phyloP scores from a whole-genome alignment of 2,113 vertebrate genomes.

The Neolamprologus devosi region DNA sequence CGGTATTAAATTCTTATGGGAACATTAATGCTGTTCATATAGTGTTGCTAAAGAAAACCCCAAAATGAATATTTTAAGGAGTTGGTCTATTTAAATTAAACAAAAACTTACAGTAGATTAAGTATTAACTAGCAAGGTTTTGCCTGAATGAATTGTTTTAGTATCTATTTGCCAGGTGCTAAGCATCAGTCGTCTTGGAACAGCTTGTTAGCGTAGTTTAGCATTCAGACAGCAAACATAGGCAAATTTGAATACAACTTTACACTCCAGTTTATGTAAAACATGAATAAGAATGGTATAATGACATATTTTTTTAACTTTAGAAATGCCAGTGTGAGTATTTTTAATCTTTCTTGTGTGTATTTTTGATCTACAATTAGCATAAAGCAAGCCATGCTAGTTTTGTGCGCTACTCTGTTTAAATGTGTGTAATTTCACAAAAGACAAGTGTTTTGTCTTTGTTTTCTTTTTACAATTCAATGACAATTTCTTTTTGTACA shows the following conservation, averaged over 20 bases:
- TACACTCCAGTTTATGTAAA: background rate
- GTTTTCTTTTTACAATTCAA: background rate
- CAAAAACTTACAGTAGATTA: background rate
- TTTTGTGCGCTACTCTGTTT: background rate
- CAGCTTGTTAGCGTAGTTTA: background rate
- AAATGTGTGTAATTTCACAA: background rate
- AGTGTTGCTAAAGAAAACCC: background rate
- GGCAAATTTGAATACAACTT: background rate
- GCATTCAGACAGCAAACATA: background rate
- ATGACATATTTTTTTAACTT: background rate
- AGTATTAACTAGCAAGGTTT: background rate
- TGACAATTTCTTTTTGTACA: background rate
- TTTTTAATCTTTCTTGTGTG: background rate
- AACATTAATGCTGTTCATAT: background rate
- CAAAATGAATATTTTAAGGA: background rate
- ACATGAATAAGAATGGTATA: background rate
- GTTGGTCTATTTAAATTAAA: background rate
- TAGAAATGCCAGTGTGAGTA: background rate
- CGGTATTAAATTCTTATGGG: background rate
- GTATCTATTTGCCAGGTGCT: background rate
- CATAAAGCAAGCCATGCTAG: background rate
- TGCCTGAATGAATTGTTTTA: accelerated
- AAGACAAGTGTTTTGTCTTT: background rate
- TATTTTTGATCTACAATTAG: background rate
- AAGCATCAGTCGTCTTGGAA: background rate